Conservation (phyloP, 92 coral and sea anemone species). For the Hydrozoanthus gracilis region DNA sequence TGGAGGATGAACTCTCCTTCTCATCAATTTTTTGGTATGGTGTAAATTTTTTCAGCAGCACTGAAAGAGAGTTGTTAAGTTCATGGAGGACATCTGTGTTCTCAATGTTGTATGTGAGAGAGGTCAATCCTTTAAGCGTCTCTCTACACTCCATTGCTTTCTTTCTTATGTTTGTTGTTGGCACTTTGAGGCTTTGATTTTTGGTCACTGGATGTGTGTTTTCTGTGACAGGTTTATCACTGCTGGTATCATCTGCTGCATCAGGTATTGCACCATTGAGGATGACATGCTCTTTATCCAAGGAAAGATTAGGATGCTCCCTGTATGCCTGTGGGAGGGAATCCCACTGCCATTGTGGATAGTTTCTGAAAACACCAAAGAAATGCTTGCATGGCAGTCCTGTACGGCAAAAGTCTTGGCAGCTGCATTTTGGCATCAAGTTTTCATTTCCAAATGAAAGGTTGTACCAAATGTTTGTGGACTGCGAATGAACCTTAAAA, state of each 20-base stretch:
- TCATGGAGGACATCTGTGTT: constrained; percentile 35
- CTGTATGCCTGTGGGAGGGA: constrained; percentile 54
- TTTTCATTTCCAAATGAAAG: constrained; percentile 38
- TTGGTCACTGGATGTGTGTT: not conserved
- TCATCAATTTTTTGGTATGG: constrained; percentile 26
- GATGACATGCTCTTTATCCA: constrained; percentile 46
- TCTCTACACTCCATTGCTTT: constrained; percentile 47
- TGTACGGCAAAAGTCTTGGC: constrained; percentile 54
- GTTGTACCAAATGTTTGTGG: constrained; percentile 39
- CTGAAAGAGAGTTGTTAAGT: constrained; percentile 43
- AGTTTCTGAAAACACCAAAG: constrained; percentile 50
- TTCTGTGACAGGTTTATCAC: too few species aligned
- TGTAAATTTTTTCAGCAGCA: constrained; percentile 31
- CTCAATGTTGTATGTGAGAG: constrained; percentile 51
- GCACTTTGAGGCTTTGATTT: constrained; percentile 22
- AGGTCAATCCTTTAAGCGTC: constrained; percentile 50
- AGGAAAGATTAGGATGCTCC: constrained; percentile 35
- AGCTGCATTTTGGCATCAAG: constrained; percentile 51
- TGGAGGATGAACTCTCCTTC: too few species aligned
- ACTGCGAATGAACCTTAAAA: constrained; percentile 36
- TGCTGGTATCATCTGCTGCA: too few species aligned
- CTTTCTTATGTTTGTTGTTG: constrained; percentile 44
- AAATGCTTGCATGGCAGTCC: constrained; percentile 58
- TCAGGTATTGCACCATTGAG: constrained; percentile 19
- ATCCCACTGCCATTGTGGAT: constrained; percentile 62